These are phyloP conservation scores for Muscidifurax raptorellus DNA, from an alignment of 1,140 invertebrate species.

Conservation along the genomic window DNA sequence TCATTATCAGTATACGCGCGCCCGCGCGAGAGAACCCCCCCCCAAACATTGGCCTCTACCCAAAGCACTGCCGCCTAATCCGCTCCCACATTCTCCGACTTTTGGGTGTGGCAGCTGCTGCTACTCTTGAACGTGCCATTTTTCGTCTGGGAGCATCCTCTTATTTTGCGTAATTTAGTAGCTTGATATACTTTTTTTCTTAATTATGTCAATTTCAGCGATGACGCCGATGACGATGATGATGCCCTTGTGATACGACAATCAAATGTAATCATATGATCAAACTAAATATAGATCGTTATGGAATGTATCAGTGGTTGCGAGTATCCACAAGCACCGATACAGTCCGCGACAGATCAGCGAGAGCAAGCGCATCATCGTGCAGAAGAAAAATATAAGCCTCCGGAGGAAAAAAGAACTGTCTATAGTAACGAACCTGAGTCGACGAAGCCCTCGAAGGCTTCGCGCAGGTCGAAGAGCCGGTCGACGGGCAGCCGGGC, in stretches of 20 bases:
- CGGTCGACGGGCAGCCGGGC: slow-evolving; percentile 70
- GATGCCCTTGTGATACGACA: neutral
- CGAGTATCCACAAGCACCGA: no score
- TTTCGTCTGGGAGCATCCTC: no score
- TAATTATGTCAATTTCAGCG: no score
- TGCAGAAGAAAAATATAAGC: neutral
- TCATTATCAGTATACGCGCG: slow-evolving; percentile 38
- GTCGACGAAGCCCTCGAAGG: slow-evolving; percentile 73
- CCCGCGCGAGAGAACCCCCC: neutral
- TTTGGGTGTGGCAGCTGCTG: no score
- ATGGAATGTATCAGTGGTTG: neutral
- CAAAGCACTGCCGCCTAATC: slow-evolving; percentile 20
- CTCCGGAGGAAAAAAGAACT: neutral
- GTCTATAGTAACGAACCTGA: slow-evolving; percentile 71
- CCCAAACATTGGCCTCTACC: neutral
- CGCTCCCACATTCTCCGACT: no score
- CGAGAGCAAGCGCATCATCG: neutral
- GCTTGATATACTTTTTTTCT: no score
- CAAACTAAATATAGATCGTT: no score
- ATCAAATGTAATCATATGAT: no score
- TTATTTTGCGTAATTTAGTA: no score
- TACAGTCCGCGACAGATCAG: no score
- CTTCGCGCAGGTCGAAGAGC: slow-evolving; percentile 70
- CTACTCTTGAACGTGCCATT: no score
- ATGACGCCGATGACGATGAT: neutral